These are phyloP conservation scores for Drymodes brunneopygia DNA, from an alignment of 2,113 vertebrate species.

Conservation along the genomic window DNA sequence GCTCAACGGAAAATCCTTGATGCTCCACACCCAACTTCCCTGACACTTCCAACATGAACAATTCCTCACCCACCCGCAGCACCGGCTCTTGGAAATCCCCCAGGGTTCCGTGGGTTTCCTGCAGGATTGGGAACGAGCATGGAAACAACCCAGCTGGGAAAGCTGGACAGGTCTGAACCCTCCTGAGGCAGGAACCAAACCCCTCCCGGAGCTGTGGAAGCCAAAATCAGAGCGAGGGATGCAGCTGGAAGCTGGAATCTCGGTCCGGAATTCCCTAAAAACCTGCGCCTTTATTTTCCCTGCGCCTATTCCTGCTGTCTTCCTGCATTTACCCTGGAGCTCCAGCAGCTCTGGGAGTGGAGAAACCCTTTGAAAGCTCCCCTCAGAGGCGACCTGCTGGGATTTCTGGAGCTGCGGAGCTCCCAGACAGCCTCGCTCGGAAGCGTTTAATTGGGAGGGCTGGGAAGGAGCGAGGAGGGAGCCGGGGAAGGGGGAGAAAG, in stretches of 20 bases:
- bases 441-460: neutral
- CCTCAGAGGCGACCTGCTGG: neutral
- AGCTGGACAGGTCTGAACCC: fast-evolving
- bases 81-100: fast-evolving
- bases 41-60: neutral
- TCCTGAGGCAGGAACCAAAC: neutral
- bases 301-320: fast-evolving
- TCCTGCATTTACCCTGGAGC: neutral
- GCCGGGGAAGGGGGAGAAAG: fast-evolving
- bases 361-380: neutral
- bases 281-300: fast-evolving
- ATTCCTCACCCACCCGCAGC: fast-evolving
- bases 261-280: neutral
- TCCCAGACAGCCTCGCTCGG: neutral
- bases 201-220: neutral
- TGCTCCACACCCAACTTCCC: neutral
- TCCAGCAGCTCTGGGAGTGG: neutral
- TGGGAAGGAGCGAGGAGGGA: neutral
- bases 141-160: fast-evolving
- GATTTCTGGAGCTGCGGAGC: neutral
- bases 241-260: neutral
- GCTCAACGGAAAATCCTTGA: neutral
- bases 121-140: fast-evolving
- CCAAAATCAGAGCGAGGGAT: fast-evolving
- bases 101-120: neutral